Percentiles rank a stretch among this genome's conserved stretches.
These are phyloP conservation scores for Bellardia pandia DNA, from an alignment of 2,888 invertebrate genomes.

Conservation along the genomic window DNA sequence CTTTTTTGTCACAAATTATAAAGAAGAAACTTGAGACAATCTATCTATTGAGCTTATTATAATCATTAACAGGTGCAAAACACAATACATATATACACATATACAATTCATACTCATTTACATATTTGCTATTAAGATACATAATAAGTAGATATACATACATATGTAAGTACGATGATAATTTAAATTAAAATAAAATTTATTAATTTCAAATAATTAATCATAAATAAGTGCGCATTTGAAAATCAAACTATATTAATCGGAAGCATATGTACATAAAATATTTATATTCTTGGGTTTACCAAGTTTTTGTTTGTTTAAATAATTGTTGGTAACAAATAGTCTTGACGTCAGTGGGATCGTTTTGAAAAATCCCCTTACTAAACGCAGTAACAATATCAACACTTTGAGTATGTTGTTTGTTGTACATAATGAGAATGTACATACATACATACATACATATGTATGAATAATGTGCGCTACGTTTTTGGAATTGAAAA, in stretches of 20 bases:
- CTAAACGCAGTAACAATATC: neutral
- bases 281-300: conserved; percentile 12
- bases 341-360: conserved; percentile 14
- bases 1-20: conserved; percentile 5
- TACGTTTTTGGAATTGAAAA: conserved; percentile 22
- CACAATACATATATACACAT: neutral
- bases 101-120: neutral
- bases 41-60: conserved; percentile 58
- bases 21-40: conserved; percentile 42
- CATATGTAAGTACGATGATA: neutral
- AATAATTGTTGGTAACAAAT: conserved; percentile 3
- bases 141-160: neutral
- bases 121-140: neutral
- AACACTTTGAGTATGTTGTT: neutral
- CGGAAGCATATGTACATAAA: neutral
- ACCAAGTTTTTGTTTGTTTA: neutral
- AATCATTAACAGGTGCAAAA: neutral
- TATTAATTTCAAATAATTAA: conserved; percentile 9
- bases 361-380: conserved; percentile 16
- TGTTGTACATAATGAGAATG: too few relatives aligned
- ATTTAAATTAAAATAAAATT: conserved; percentile 49
- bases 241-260: neutral
- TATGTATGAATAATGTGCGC: neutral
- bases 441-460: neutral
- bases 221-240: neutral